A percentile compares a stretch with the other conserved stretches of the same genome.
Conservation (phyloP, 2,888 invertebrate species). For the Pristionchus entomophagus region DNA sequence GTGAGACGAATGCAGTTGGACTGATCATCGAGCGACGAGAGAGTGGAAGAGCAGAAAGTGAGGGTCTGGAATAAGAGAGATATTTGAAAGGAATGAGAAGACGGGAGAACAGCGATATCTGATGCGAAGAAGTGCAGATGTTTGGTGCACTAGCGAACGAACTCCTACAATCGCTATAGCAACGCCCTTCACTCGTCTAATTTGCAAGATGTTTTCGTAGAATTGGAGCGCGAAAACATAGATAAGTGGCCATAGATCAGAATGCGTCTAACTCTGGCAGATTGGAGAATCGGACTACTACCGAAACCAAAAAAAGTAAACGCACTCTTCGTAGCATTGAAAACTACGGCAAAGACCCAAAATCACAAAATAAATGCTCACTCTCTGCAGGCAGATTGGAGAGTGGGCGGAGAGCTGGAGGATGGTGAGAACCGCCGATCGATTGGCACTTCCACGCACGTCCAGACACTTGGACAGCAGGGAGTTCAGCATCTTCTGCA, state of each 20-base stretch:
- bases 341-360: too few species aligned
- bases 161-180: not conserved
- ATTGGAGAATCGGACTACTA: too few species aligned
- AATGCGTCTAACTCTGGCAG: not conserved
- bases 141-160: not conserved
- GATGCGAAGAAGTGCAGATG: not conserved
- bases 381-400: not conserved
- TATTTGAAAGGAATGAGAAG: too few species aligned
- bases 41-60: not conserved
- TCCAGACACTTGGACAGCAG: constrained; percentile 42
- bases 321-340: too few species aligned
- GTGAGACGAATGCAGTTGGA: constrained; percentile 14
- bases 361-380: not conserved
- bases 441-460: constrained; percentile 29
- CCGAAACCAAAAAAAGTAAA: too few species aligned
- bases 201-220: not conserved
- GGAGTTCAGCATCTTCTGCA: constrained; percentile 16
- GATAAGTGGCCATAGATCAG: not conserved
- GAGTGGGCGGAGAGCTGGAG: constrained; percentile 31
- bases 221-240: not conserved
- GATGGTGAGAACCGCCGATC: constrained; percentile 38
- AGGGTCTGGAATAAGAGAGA: constrained; percentile 16
- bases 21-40: constrained; percentile 38
- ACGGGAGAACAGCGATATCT: too few species aligned
- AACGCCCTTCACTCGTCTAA: not conserved